Percentiles rank a stretch among this genome's conserved stretches.
Evolutionary conservation across 2,888 invertebrate genomes (phyloP).

Genomic region (Teleiodes luculella): DNA sequence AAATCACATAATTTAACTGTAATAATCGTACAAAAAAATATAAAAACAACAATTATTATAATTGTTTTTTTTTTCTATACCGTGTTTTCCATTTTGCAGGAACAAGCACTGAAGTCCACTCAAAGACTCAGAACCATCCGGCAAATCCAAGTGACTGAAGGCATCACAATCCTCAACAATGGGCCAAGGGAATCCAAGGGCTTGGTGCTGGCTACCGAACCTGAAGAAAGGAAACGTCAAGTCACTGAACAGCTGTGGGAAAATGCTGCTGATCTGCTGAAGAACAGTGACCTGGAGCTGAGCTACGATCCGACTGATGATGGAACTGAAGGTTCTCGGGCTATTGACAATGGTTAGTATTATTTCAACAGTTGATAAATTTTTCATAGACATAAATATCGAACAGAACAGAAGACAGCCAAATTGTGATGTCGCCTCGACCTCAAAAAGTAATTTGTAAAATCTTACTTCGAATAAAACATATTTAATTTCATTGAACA

Average conservation of each 20-base stretch:
- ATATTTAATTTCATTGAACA: no score
- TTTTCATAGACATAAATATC: no score
- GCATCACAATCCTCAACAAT: slow-evolving; percentile 58
- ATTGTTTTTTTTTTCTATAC: no score
- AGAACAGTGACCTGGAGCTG: slow-evolving; percentile 58
- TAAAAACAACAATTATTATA: neutral
- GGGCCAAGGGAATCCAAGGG: slow-evolving; percentile 55
- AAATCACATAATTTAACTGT: no score
- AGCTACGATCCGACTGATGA: slow-evolving; percentile 49
- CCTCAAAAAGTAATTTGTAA: no score
- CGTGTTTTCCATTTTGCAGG: no score
- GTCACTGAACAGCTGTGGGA: slow-evolving; percentile 60
- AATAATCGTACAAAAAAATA: neutral
- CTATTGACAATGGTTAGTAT: slow-evolving; percentile 46
- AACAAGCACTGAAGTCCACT: slow-evolving; percentile 61
- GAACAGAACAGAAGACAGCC: no score
- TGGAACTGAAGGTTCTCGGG: slow-evolving; percentile 47
- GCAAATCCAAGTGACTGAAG: slow-evolving; percentile 55
- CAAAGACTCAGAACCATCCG: slow-evolving; percentile 55
- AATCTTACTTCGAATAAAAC: no score
- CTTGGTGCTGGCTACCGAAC: slow-evolving; percentile 55
- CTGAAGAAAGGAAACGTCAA: slow-evolving; percentile 48
- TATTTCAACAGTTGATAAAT: neutral
- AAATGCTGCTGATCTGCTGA: slow-evolving; percentile 50
- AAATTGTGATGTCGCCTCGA: no score